Percentiles rank a stretch among this genome's conserved stretches.
Evolutionary conservation across 2,113 vertebrate species (phyloP).

Genomic region (Scalopus aquaticus): DNA sequence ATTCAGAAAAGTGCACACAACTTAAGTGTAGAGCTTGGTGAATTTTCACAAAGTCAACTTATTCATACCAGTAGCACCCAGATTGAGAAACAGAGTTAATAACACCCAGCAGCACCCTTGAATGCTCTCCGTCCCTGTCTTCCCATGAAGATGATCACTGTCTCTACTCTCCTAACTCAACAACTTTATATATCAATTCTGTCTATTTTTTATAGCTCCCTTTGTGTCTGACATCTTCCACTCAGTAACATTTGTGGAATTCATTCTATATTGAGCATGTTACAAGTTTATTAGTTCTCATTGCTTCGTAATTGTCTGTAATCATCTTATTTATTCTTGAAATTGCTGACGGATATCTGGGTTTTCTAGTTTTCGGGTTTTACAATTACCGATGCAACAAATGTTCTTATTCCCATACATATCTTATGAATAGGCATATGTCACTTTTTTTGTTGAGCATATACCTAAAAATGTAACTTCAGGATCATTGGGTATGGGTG

Average conservation of each 20-base stretch:
- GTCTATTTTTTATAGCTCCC: neutral
- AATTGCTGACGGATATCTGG: neutral
- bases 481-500: too few relatives aligned
- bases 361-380: neutral
- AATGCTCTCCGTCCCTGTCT: neutral
- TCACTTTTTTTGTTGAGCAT: neutral
- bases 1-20: neutral
- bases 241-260: neutral
- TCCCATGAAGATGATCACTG: neutral
- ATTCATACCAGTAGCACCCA: neutral
- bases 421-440: neutral
- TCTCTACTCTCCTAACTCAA: neutral
- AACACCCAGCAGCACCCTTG: neutral
- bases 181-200: neutral
- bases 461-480: neutral
- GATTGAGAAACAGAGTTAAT: neutral
- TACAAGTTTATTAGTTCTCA: neutral
- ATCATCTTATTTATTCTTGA: neutral
- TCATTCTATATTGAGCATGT: neutral
- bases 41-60: neutral
- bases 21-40: neutral
- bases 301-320: neutral
- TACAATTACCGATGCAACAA: neutral
- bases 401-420: neutral
- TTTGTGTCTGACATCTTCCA: neutral